phyloP scores from a whole-genome alignment of 1,140 invertebrate genomes.

The Diachasmimorpha longicaudata region DNA sequence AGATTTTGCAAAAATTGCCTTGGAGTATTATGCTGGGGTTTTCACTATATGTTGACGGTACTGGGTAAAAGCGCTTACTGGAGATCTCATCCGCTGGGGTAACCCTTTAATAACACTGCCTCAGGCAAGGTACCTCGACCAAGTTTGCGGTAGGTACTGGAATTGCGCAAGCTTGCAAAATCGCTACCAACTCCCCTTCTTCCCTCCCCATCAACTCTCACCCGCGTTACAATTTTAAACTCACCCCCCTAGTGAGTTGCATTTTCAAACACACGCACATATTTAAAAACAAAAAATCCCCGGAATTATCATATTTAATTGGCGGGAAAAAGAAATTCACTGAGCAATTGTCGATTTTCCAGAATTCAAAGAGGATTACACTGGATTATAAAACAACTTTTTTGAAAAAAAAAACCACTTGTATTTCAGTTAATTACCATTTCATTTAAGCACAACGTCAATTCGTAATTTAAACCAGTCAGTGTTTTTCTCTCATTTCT shows the following conservation, averaged over 20 bases:
- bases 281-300: neutral
- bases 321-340: neutral
- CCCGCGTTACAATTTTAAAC: no score
- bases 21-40: neutral
- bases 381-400: neutral
- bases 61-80: conserved; percentile 4
- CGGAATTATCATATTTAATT: neutral
- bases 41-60: neutral
- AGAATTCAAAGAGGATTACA: neutral
- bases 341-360: neutral
- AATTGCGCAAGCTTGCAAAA: conserved; percentile 4
- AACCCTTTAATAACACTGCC: conserved; percentile 8
- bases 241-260: neutral
- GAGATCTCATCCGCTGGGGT: neutral
- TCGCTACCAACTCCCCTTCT: neutral
- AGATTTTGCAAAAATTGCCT: neutral
- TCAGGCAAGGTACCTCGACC: neutral
- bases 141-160: neutral
- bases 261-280: neutral
- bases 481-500: no score
- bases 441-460: neutral
- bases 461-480: neutral
- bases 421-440: neutral
- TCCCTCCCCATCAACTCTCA: neutral
- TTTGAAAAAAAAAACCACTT: neutral